These are phyloP conservation scores for Camptogramma bilineatum DNA, from an alignment of 2,888 invertebrate species.

Conservation along the genomic window DNA sequence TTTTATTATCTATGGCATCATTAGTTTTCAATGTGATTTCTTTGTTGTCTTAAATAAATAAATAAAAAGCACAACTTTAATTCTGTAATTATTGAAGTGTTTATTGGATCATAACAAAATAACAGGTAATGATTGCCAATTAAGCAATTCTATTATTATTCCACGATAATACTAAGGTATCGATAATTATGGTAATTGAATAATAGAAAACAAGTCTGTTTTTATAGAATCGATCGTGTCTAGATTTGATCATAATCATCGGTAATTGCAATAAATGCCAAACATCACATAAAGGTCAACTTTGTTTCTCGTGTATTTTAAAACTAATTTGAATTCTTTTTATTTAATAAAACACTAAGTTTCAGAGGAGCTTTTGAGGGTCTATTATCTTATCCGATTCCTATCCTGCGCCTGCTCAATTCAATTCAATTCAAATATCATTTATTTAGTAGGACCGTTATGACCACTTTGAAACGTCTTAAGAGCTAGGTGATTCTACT, in stretches of 20 bases:
- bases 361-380: neutral
- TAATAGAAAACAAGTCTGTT: neutral
- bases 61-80: no score
- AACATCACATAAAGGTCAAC: neutral
- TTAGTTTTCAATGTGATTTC: no score
- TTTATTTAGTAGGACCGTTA: no score
- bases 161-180: neutral
- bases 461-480: no score
- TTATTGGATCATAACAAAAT: neutral
- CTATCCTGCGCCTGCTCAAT: no score
- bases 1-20: no score
- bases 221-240: conserved; percentile 1
- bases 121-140: neutral
- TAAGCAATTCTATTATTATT: neutral
- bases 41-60: no score
- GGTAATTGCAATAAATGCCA: neutral
- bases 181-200: neutral
- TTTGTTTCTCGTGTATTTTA: neutral
- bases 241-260: neutral
- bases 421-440: no score
- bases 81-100: no score
- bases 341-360: neutral
- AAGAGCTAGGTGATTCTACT: no score
- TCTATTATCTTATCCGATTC: no score
- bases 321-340: neutral